Evolutionary conservation across 2,888 invertebrate species (phyloP), one percentile per base, ranked within the genome.

Genomic region (Tipula unca): DNA sequence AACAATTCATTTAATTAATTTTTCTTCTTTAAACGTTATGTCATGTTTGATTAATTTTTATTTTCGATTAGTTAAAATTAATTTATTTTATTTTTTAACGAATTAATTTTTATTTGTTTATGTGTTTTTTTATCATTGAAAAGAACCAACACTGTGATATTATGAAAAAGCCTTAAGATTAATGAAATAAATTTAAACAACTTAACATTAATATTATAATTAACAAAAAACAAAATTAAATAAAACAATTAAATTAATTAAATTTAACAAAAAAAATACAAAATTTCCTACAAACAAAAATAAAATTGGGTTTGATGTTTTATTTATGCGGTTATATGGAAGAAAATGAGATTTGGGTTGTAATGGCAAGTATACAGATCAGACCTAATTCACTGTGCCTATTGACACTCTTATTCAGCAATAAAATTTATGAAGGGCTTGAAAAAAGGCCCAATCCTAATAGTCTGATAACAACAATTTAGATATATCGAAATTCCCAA

Each of bases 51-150:
- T 25, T 69, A 10, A 10, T 54, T 54, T 54, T 54, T 54, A 17
- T 17, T 54, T 54, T 32, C n/a, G n/a, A n/a, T n/a, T n/a, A n/a
- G n/a, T n/a, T 32, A 32, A 32, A 48, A 5, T 69, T 25, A 69
- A 69, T 25, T 48, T 48, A 48, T 13, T 69, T 13, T 25, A 25
- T 25, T 3, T 69, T 8, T 25, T 13, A 54, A 54, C 6, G 13
- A 17, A 54, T 54, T 17, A 54, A 54, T 25, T 25, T 25, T 25
- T 48, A 29, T 91, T 83, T 83, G 32, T 17, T 32, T 32, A 83
- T 83, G n/a, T 83, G n/a, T 32, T 83, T 83, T 83, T 83, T 1
- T 83, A 83, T 83, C 83, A 83, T 69, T 69, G 17, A 35, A 83
- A 83, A 83, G 83, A 83, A 83, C 83, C 83, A 83, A 83, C 32